These are phyloP conservation scores for Bettongia penicillata DNA, from an alignment of 2,113 vertebrate genomes.

Conservation along the genomic window DNA sequence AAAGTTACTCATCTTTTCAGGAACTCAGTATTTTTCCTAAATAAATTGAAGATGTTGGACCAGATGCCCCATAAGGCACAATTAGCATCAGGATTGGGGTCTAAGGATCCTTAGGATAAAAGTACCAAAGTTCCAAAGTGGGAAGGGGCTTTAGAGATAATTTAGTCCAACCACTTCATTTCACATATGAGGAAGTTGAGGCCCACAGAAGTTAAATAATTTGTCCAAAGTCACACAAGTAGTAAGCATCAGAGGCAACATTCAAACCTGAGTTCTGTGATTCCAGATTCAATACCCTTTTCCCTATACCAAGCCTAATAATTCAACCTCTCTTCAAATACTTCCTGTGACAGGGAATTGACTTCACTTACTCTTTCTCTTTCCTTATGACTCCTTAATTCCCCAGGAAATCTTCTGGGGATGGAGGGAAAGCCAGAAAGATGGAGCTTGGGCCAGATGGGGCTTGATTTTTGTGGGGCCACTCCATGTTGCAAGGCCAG, in stretches of 20 bases:
- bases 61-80: neutral
- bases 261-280: neutral
- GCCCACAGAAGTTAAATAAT: neutral
- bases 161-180: neutral
- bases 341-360: neutral
- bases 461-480: neutral
- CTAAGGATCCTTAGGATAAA: neutral
- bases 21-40: neutral
- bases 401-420: neutral
- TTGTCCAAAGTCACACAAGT: neutral
- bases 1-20: neutral
- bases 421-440: neutral
- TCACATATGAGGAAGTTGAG: neutral
- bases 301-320: neutral
- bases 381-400: neutral
- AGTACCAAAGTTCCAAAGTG: neutral
- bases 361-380: neutral
- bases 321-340: neutral
- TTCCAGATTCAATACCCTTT: neutral
- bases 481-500: neutral
- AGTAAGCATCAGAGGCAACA: neutral
- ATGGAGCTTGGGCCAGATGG: neutral
- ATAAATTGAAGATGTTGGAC: neutral
- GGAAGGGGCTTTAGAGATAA: neutral
- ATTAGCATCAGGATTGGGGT: neutral